These are phyloP conservation scores for Agrotis segetum DNA, from an alignment of 2,888 invertebrate species.

Conservation along the genomic window DNA sequence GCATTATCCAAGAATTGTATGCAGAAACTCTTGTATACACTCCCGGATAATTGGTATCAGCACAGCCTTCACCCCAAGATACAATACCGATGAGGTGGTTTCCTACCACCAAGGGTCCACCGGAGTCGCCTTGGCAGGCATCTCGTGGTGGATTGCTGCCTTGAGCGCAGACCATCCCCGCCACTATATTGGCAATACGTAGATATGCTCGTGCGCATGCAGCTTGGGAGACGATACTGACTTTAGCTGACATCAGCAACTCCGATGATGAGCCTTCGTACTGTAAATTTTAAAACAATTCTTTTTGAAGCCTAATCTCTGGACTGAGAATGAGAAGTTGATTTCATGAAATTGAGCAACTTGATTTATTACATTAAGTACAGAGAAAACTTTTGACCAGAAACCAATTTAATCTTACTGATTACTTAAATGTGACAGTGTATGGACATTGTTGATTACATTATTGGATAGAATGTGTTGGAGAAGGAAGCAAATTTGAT, in stretches of 20 bases:
- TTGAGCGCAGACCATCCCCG: slow-evolving; percentile 86
- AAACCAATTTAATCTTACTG: not conserved
- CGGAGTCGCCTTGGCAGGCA: slow-evolving; percentile 91
- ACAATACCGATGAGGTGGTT: slow-evolving; percentile 88
- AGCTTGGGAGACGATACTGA: slow-evolving; percentile 81
- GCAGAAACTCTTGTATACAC: slow-evolving; percentile 89
- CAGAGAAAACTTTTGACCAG: not conserved
- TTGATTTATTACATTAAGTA: no score
- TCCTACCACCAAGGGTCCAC: slow-evolving; percentile 90
- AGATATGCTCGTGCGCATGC: slow-evolving; percentile 82
- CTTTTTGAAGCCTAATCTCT: not conserved
- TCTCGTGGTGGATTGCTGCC: slow-evolving; percentile 79
- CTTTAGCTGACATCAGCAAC: slow-evolving; percentile 79
- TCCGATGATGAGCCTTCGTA: slow-evolving; percentile 78
- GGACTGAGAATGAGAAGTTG: not conserved
- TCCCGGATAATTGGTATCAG: slow-evolving; percentile 88
- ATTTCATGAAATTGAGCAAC: not conserved
- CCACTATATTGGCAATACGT: slow-evolving; percentile 74
- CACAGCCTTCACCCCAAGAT: slow-evolving; percentile 91
- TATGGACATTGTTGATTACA: not conserved
- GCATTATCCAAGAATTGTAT: slow-evolving; percentile 80
- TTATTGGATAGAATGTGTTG: not conserved
- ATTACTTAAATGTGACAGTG: not conserved
- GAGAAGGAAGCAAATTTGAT: slow-evolving; percentile 21
- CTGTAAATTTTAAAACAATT: slow-evolving; percentile 72